phyloP scores from a whole-genome alignment of 2,888 invertebrate genomes.

The Chromoteleia sp. region DNA sequence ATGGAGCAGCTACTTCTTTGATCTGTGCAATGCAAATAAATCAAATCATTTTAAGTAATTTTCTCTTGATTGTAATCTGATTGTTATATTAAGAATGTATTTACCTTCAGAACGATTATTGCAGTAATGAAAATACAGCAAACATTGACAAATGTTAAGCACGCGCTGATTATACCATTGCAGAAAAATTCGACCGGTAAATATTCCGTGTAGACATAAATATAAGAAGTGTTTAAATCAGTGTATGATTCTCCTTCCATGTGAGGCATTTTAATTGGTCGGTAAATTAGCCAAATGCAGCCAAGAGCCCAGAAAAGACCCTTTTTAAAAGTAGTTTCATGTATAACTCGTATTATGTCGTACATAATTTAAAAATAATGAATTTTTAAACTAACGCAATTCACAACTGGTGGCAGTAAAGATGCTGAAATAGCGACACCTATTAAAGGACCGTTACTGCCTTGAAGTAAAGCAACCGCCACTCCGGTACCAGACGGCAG shows the following conservation, averaged over 20 bases:
- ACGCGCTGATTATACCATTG: conserved; percentile 92
- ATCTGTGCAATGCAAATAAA: conserved; percentile 85
- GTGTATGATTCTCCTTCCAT: conserved; percentile 88
- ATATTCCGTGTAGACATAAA: conserved; percentile 90
- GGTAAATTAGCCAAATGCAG: conserved; percentile 90
- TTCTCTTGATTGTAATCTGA: neutral
- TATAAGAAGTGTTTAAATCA: conserved; percentile 87
- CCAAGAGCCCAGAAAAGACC: conserved; percentile 91
- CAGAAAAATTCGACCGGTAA: conserved; percentile 91
- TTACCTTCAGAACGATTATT: conserved; percentile 90
- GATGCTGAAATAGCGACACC: conserved; percentile 96
- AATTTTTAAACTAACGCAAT: conserved; percentile 88
- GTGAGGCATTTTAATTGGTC: conserved; percentile 89
- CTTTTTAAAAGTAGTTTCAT: conserved; percentile 81
- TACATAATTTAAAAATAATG: neutral
- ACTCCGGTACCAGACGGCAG: conserved; percentile 92
- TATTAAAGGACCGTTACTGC: conserved; percentile 93
- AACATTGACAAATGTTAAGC: conserved; percentile 92
- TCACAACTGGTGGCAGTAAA: conserved; percentile 93
- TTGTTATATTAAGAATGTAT: neutral
- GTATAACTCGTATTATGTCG: too few relatives aligned
- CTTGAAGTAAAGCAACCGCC: conserved; percentile 93
- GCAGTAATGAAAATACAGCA: conserved; percentile 93
- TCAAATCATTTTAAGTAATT: conserved; percentile 27
- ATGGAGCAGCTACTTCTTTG: conserved; percentile 93